phyloP scores from a whole-genome alignment of 1,140 invertebrate species.

The Pectinophora gossypiella region DNA sequence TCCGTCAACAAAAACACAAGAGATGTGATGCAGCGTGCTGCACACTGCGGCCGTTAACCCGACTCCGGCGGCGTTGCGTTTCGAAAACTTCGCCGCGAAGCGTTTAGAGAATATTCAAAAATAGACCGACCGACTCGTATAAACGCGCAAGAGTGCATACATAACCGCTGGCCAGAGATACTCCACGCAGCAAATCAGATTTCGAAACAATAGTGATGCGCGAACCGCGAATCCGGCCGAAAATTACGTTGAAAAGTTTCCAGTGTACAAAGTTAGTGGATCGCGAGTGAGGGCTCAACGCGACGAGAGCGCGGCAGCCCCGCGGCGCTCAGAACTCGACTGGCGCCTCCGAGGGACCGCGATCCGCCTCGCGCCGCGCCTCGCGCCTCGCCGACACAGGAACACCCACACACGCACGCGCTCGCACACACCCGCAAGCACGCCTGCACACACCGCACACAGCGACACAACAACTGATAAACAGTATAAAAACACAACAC shows the following conservation, averaged over 20 bases:
- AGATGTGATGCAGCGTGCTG: slow-evolving; percentile 58
- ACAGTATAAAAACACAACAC: slow-evolving; percentile 59
- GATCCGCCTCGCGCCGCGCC: slow-evolving; percentile 24
- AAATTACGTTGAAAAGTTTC: slow-evolving; percentile 68
- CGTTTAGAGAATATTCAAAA: slow-evolving; percentile 72
- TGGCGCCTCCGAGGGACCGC: slow-evolving; percentile 49
- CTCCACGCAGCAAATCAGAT: slow-evolving; percentile 30
- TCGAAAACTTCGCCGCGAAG: slow-evolving; percentile 67
- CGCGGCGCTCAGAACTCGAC: slow-evolving; percentile 53
- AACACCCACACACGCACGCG: slow-evolving; percentile 43
- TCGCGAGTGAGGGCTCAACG: slow-evolving; percentile 53
- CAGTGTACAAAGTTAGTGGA: slow-evolving; percentile 63
- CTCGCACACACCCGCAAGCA: slow-evolving; percentile 26
- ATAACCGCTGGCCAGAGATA: slow-evolving; percentile 32
- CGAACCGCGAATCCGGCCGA: slow-evolving; percentile 32
- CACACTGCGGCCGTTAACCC: slow-evolving; percentile 64
- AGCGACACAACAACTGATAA: slow-evolving; percentile 51
- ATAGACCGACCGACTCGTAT: slow-evolving; percentile 58
- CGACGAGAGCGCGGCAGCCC: slow-evolving; percentile 49
- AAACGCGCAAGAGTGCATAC: slow-evolving; percentile 45
- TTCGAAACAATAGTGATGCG: slow-evolving; percentile 30
- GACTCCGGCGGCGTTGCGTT: slow-evolving; percentile 54
- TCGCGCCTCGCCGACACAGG: slow-evolving; percentile 46
- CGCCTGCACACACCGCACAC: slow-evolving; percentile 17
- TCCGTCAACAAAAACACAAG: slow-evolving; percentile 72